These are phyloP conservation scores for Aurelia sp. DNA, from an alignment of 30 jellyfish, hydroid and myxozoan genomes.

Conservation along the genomic window DNA sequence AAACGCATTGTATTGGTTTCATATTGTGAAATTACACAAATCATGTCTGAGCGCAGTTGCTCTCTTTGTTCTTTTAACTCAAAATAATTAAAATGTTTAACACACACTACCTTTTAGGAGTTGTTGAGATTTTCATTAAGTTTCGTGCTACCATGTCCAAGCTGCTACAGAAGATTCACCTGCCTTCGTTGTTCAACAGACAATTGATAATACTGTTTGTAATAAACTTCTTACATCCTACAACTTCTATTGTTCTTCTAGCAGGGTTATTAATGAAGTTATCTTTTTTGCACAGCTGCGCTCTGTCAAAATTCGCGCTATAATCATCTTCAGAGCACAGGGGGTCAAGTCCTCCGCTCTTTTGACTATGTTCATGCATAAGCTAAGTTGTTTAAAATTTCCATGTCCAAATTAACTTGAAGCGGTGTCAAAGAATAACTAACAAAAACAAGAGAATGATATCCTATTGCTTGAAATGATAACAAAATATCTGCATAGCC, in stretches of 20 bases:
- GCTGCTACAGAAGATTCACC: conserved; percentile 2
- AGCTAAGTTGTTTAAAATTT: too few species aligned
- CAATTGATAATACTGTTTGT: conserved; percentile 21
- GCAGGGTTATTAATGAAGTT: conserved; percentile 6
- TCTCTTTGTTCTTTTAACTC: not conserved
- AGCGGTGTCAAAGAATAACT: too few species aligned
- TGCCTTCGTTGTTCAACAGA: conserved; percentile 5
- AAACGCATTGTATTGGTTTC: not conserved
- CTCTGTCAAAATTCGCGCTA: not conserved
- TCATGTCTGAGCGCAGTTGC: conserved; percentile 1
- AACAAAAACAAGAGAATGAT: too few species aligned
- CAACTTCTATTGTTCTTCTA: not conserved
- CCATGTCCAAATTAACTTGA: too few species aligned
- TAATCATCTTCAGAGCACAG: not conserved
- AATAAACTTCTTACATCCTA: not conserved
- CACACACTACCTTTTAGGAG: not conserved
- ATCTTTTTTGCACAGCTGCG: conserved; percentile 13
- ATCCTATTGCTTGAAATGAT: too few species aligned
- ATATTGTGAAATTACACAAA: not conserved
- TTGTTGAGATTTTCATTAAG: not conserved
- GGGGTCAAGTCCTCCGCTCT: too few species aligned
- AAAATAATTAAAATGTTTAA: not conserved
- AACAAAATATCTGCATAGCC: too few species aligned
- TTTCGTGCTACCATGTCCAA: conserved; percentile 3
- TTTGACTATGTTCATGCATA: too few species aligned